Evolutionary conservation across 2,113 vertebrate genomes (phyloP), one percentile per base, ranked within the genome.

Genomic region (Pithys albifrons): DNA sequence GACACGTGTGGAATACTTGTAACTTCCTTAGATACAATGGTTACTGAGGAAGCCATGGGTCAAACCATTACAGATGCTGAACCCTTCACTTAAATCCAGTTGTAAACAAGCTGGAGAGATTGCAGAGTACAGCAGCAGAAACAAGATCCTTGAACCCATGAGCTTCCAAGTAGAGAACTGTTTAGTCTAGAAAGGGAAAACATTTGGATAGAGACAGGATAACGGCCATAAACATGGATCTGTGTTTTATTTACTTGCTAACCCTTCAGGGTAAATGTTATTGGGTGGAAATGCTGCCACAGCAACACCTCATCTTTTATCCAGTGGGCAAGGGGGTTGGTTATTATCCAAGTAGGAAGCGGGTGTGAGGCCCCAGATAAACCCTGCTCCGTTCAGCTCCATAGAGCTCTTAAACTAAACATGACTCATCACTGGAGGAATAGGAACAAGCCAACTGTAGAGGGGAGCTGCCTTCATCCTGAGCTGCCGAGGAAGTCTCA

Each of bases 131-230:
- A 85, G 61, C 70, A 81, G 49, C 39, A 95, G 72, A 92, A 94
- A 45, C 35, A 75, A 92, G 66, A 69, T 22, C 19, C 70, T 92
- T 89, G 71, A 85, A 92, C 72, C 23, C 7, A 15, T 4, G 8
- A 57, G 33, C n/a, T 95, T 94, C 57, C 69, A 84, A 92, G 46
- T 12, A 72, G 73, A 80, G 45, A 76, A 46, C 41, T 73, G 80
- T 96, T 97, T 97, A 93, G 89, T 78, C 91, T 95, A 57, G 49
- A 87, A 89, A 85, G 31, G 48, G 89, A 91, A 41, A 95, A 75
- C n/a, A 81, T 51, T 89, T 72, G 48, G 33, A 66, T 77, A 92
- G 35, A 91, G 31, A 84, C 48, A 79, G 33, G 54, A 83, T 85
- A 93, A 76, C 43, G 95, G 55, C 45, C 17, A 64, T 89, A 93